A percentile compares a stretch with the other conserved stretches of the same genome.
Conservation (phyloP, 2,797 vertebrate species). For the Cottoperca gobio region DNA sequence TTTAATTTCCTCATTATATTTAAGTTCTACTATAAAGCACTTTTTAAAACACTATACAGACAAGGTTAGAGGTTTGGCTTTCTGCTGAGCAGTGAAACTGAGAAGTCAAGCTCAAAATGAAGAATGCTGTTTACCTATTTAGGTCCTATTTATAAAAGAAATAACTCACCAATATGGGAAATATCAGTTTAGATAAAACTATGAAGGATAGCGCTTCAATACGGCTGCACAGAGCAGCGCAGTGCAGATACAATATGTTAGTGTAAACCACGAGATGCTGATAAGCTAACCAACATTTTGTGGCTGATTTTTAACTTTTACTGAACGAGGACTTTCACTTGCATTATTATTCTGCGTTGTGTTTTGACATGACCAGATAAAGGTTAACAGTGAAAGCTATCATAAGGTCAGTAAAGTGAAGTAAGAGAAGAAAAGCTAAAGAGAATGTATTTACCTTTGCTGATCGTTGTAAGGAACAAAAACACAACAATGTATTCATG, state of each 20-base stretch:
- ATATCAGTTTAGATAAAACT: neutral
- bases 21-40: too few relatives aligned
- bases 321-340: neutral
- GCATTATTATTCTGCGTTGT: neutral
- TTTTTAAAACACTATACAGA: too few relatives aligned
- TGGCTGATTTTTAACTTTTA: constrained; percentile 26
- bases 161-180: neutral
- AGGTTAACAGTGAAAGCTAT: neutral
- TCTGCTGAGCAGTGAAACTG: too few relatives aligned
- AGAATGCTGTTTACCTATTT: too few relatives aligned
- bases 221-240: neutral
- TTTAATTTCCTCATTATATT: neutral
- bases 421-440: neutral
- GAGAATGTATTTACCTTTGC: constrained; percentile 57
- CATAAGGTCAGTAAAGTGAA: fast-evolving
- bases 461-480: constrained; percentile 34
- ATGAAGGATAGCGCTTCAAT: neutral
- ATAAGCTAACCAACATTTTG: constrained; percentile 68
- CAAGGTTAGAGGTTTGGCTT: too few relatives aligned
- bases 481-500: constrained; percentile 40
- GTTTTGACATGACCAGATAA: neutral
- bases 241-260: neutral
- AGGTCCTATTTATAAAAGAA: neutral
- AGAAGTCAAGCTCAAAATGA: too few relatives aligned
- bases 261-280: constrained; percentile 63